These are phyloP conservation scores for Heteronetta atricapilla DNA, from an alignment of 2,113 vertebrate species.

Conservation along the genomic window DNA sequence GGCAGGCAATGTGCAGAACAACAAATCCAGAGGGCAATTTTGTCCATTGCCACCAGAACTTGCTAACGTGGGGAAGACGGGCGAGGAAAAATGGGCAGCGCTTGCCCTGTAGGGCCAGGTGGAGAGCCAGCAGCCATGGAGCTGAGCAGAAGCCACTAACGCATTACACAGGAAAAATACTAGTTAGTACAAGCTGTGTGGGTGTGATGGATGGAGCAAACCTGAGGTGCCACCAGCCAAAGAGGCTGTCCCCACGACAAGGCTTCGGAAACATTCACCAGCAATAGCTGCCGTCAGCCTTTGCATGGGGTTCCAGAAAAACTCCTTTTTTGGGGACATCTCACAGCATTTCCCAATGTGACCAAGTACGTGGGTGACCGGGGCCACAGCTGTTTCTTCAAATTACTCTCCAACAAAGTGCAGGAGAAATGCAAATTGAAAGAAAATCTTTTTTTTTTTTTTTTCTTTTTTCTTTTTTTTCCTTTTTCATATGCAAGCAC, in stretches of 20 bases:
- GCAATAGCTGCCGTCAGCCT: neutral
- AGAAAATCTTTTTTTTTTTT: neutral
- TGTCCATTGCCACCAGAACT: neutral
- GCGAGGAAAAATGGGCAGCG: neutral
- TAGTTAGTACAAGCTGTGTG: neutral
- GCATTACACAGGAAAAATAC: neutral
- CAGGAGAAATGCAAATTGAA: no score
- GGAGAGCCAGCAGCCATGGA: neutral
- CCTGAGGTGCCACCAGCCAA: neutral
- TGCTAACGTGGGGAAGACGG: neutral
- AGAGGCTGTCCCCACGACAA: neutral
- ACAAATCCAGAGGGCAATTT: neutral
- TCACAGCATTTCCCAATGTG: neutral
- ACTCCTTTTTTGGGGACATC: neutral
- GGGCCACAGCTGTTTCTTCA: neutral
- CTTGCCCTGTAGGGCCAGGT: neutral
- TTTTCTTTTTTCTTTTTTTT: neutral
- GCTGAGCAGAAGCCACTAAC: neutral
- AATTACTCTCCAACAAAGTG: neutral
- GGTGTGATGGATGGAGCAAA: no score
- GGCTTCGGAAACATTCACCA: neutral
- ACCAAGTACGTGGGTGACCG: neutral
- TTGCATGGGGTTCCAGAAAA: neutral
- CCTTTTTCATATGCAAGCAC: neutral
- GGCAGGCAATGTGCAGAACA: slow-evolving; percentile 36